Percentiles rank a stretch among this genome's conserved stretches.
These are phyloP conservation scores for Armadillidium nasatum DNA, from an alignment of 1,140 invertebrate species.

Conservation along the genomic window DNA sequence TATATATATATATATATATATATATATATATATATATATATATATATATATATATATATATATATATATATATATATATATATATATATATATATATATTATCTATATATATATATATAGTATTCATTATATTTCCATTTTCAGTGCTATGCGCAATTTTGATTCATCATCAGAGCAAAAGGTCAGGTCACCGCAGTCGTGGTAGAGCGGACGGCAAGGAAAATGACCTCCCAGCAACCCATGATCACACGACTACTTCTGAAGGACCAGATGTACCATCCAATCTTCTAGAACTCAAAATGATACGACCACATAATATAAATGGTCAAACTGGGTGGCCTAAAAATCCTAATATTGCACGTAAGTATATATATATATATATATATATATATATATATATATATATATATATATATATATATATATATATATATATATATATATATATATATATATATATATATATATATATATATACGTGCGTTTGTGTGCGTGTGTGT, in stretches of 20 bases:
- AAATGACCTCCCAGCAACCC: background rate
- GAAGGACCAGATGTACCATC: background rate
- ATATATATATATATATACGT: too few relatives aligned
- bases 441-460: background rate
- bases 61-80: too few relatives aligned
- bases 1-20: too few relatives aligned
- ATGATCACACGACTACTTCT: background rate
- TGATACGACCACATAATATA: background rate
- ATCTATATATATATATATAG: too few relatives aligned
- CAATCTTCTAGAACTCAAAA: background rate
- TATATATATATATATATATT: too few relatives aligned
- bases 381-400: slow-evolving; percentile 6
- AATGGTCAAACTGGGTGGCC: background rate
- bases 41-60: too few relatives aligned
- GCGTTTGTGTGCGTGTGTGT: too few relatives aligned
- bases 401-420: slow-evolving; percentile 6
- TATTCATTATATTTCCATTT: background rate
- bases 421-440: slow-evolving; percentile 6
- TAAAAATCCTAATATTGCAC: background rate
- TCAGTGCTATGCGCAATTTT: background rate
- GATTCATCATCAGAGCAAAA: background rate
- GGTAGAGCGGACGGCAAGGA: background rate
- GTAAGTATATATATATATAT: background rate
- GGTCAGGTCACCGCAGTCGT: background rate
- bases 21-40: too few relatives aligned